A percentile compares a stretch with the other conserved stretches of the same genome.
phyloP scores from a whole-genome alignment of 2,113 vertebrate species.

The Loxodonta africana region DNA sequence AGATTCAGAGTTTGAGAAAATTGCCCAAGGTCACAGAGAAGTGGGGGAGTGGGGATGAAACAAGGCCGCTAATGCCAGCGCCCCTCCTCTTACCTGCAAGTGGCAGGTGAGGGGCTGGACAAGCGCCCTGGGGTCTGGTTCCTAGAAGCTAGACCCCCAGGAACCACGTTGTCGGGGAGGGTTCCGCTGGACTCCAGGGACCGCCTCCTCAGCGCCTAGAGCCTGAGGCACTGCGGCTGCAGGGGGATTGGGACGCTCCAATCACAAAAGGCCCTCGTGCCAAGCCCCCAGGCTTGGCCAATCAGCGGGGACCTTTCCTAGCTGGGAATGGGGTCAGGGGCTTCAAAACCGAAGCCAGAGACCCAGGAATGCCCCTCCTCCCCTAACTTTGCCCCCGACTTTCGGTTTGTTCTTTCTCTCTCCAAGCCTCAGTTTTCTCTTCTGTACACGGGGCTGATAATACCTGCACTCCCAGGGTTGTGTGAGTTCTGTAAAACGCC shows the following conservation, averaged over 20 bases:
- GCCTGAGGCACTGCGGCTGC: not conserved
- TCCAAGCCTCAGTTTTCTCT: not conserved
- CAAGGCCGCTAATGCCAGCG: too few relatives aligned
- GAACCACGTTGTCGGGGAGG: not conserved
- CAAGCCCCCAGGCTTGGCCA: slow-evolving; percentile 12
- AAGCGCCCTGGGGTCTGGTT: not conserved
- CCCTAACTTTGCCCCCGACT: not conserved
- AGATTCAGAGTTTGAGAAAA: not conserved
- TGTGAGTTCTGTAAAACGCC: not conserved
- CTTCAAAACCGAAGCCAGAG: not conserved
- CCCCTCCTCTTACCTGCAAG: not conserved
- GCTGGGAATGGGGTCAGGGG: not conserved
- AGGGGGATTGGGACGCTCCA: not conserved
- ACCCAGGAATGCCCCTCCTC: not conserved
- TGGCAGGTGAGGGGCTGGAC: not conserved
- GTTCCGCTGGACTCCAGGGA: not conserved
- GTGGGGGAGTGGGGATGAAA: too few relatives aligned
- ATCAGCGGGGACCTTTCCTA: not conserved
- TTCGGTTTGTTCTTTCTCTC: too few relatives aligned
- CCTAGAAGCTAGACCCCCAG: too few relatives aligned
- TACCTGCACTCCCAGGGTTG: too few relatives aligned
- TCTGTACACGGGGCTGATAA: not conserved
- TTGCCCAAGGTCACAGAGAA: not conserved
- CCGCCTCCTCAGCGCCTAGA: not conserved
- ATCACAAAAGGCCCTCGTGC: not conserved